These are phyloP conservation scores for Styela clava DNA, from an alignment of 23 tunicate genomes.

Conservation along the genomic window DNA sequence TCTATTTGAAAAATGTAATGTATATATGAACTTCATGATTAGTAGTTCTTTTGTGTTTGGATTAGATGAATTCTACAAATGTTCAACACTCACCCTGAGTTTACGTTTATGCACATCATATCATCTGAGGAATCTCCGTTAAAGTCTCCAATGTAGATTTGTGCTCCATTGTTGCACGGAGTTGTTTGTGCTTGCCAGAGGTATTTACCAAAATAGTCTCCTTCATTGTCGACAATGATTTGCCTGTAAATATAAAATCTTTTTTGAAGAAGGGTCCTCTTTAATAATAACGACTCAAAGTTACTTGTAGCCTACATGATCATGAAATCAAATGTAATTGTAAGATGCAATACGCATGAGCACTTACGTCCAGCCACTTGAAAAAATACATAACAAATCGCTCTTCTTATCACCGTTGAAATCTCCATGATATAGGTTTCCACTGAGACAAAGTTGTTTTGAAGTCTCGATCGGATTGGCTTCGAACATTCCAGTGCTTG, in stretches of 20 bases:
- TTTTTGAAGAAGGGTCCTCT: too few relatives aligned
- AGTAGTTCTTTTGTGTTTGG: too few relatives aligned
- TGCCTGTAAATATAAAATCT: not conserved
- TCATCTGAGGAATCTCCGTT: constrained; percentile 10
- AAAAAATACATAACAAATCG: constrained; percentile 27
- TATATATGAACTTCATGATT: too few relatives aligned
- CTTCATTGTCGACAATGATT: not conserved
- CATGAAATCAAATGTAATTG: too few relatives aligned
- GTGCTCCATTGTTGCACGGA: not conserved
- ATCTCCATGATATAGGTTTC: constrained; percentile 25
- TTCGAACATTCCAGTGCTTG: not conserved
- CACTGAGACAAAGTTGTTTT: constrained; percentile 8
- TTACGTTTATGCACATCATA: not conserved
- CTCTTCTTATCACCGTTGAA: constrained; percentile 28
- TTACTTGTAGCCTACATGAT: too few relatives aligned
- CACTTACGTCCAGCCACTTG: constrained; percentile 34
- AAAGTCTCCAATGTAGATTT: constrained; percentile 2
- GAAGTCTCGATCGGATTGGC: not conserved
- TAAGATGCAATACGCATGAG: too few relatives aligned
- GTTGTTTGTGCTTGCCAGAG: not conserved
- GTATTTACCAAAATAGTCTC: not conserved
- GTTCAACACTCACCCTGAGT: not conserved
- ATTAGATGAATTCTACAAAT: not conserved
- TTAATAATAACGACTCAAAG: too few relatives aligned
- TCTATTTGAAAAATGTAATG: too few relatives aligned